These are phyloP conservation scores for Urechis unicinctus DNA, from an alignment of 2,888 invertebrate genomes.

Conservation along the genomic window DNA sequence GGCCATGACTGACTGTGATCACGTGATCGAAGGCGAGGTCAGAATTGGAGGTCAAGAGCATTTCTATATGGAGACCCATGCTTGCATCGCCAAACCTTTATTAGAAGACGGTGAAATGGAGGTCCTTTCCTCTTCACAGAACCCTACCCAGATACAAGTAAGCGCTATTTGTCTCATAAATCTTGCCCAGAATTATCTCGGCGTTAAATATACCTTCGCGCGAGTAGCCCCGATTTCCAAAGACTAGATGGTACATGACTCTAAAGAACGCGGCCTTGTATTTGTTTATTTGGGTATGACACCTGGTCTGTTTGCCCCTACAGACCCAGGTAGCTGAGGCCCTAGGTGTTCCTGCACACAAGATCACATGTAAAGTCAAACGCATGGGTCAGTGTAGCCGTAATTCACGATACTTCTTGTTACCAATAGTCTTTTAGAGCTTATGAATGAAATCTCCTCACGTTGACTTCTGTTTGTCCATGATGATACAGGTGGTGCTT, in stretches of 20 bases:
- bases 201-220: too few relatives aligned
- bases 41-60: slow-evolving; percentile 90
- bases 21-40: slow-evolving; percentile 71
- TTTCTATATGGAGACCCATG: slow-evolving; percentile 86
- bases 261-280: too few relatives aligned
- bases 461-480: too few relatives aligned
- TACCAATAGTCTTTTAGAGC: too few relatives aligned
- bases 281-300: too few relatives aligned
- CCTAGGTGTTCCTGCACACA: slow-evolving; percentile 64
- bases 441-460: background rate
- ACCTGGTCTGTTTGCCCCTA: too few relatives aligned
- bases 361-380: slow-evolving; percentile 71
- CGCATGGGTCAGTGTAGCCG: slow-evolving; percentile 61
- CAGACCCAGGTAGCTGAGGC: slow-evolving; percentile 67
- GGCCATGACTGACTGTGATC: slow-evolving; percentile 64
- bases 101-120: slow-evolving; percentile 78
- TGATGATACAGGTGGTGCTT: slow-evolving; percentile 80
- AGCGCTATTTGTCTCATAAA: too few relatives aligned
- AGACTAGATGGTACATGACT: too few relatives aligned
- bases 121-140: slow-evolving; percentile 72
- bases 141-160: slow-evolving; percentile 20
- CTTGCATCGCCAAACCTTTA: slow-evolving; percentile 54
- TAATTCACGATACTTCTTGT: too few relatives aligned
- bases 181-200: too few relatives aligned
- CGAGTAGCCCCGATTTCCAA: too few relatives aligned